A percentile compares a stretch with the other conserved stretches of the same genome.
These are phyloP conservation scores for Cataglyphis cursor DNA, from an alignment of 2,888 invertebrate species.

Conservation along the genomic window DNA sequence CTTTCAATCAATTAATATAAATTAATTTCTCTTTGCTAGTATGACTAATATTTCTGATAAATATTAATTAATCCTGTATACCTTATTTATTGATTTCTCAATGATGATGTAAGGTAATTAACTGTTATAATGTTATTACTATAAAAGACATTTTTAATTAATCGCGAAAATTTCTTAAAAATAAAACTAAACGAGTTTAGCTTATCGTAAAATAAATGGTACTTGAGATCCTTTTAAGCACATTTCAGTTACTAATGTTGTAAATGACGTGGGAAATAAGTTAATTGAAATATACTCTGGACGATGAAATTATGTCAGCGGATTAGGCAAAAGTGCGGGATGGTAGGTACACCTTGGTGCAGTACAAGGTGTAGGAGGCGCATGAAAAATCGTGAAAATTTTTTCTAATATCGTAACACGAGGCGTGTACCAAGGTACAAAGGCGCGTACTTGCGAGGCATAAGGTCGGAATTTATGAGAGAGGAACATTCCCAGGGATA, in stretches of 20 bases:
- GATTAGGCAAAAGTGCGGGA: conserved; percentile 11
- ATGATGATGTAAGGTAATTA: neutral
- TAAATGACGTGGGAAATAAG: neutral
- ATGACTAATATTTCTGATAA: neutral
- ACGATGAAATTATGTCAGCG: conserved; percentile 30
- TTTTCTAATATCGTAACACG: conserved; percentile 51
- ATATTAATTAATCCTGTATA: neutral
- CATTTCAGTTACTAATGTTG: neutral
- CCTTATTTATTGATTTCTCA: neutral
- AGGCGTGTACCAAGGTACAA: conserved; percentile 38
- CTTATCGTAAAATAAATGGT: conserved; percentile 5
- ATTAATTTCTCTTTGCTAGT: neutral
- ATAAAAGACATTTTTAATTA: neutral
- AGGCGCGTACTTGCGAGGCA: conserved; percentile 37
- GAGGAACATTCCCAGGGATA: conserved; percentile 58
- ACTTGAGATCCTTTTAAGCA: neutral
- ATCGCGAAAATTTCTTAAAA: neutral
- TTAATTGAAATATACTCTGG: conserved; percentile 3
- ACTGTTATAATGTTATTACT: neutral
- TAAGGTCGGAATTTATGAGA: conserved; percentile 65
- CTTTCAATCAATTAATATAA: neutral
- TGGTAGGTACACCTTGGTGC: neutral
- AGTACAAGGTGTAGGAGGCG: neutral
- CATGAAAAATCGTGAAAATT: conserved; percentile 55
- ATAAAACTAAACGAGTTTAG: neutral